Percentiles rank a stretch among this genome's conserved stretches.
These are phyloP conservation scores for Lampris incognitus DNA, from an alignment of 2,113 vertebrate genomes.

Conservation along the genomic window DNA sequence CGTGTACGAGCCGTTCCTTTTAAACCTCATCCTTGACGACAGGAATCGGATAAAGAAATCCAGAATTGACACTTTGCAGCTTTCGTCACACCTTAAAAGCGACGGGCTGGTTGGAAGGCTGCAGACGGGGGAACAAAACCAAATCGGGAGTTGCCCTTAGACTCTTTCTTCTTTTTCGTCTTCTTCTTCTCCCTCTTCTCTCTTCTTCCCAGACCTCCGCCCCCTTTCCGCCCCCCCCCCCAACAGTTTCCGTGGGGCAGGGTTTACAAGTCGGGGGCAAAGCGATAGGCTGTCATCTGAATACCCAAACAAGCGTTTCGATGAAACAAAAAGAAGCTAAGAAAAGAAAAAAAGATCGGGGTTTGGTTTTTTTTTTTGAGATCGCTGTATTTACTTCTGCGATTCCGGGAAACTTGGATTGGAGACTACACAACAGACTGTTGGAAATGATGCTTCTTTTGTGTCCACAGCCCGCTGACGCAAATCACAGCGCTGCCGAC, in stretches of 20 bases:
- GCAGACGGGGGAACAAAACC: conserved; percentile 35
- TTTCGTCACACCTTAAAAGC: conserved; percentile 42
- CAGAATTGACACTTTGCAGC: conserved; percentile 70
- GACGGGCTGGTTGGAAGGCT: conserved; percentile 4
- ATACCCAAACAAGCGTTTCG: conserved; percentile 23
- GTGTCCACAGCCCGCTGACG: conserved; percentile 48
- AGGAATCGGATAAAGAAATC: conserved; percentile 81
- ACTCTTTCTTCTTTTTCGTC: conserved; percentile 40
- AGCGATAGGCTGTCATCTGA: not conserved
- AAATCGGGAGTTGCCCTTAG: conserved; percentile 44
- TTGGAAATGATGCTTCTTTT: conserved; percentile 34
- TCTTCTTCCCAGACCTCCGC: conserved; percentile 39
- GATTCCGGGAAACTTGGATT: not conserved
- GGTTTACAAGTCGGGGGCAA: conserved; percentile 49
- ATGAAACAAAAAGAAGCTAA: not conserved
- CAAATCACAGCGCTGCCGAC: conserved; percentile 20
- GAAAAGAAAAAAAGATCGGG: too few relatives aligned
- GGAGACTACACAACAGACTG: not conserved
- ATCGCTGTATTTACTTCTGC: conserved; percentile 4
- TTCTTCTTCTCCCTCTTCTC: conserved; percentile 17
- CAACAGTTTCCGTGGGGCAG: conserved; percentile 63
- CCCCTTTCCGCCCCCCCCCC: conserved; percentile 5
- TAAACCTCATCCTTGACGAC: conserved; percentile 81
- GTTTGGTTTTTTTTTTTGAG: not conserved
- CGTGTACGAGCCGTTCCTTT: conserved; percentile 80